phyloP scores from a whole-genome alignment of 2,888 invertebrate species.

The Ormyrus labotus region DNA sequence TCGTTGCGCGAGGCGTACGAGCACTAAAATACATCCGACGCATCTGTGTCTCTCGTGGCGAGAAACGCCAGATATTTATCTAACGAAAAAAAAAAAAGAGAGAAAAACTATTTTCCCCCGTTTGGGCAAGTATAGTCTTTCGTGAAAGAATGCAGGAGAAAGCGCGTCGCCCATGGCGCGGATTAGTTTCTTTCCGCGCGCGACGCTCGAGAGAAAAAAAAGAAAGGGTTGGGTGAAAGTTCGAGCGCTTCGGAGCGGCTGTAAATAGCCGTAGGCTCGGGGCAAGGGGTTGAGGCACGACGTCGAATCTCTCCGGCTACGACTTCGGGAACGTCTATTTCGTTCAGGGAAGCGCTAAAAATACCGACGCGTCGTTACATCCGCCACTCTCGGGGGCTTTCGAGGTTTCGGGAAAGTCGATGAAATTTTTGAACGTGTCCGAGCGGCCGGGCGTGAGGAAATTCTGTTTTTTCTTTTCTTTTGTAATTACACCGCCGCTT shows the following conservation, averaged over 20 bases:
- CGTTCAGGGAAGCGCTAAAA: slow-evolving; percentile 53
- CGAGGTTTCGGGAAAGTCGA: slow-evolving; percentile 38
- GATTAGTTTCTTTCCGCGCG: slow-evolving; percentile 39
- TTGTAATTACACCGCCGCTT: too few relatives aligned
- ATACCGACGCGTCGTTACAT: slow-evolving; percentile 45
- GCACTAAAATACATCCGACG: slow-evolving; percentile 28
- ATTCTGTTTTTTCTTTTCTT: background rate
- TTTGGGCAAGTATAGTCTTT: background rate
- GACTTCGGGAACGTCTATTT: slow-evolving; percentile 45
- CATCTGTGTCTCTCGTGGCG: slow-evolving; percentile 17
- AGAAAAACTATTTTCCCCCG: slow-evolving; percentile 19
- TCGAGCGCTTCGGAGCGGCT: slow-evolving; percentile 68
- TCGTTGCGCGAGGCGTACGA: background rate
- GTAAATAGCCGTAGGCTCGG: slow-evolving; percentile 67
- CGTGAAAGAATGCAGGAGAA: slow-evolving; percentile 52
- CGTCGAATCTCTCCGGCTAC: slow-evolving; percentile 34
- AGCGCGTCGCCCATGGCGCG: slow-evolving; percentile 29
- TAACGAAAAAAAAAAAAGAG: background rate
- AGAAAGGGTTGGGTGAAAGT: slow-evolving; percentile 74
- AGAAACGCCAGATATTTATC: slow-evolving; percentile 31
- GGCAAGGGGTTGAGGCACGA: slow-evolving; percentile 62
- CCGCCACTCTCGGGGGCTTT: background rate
- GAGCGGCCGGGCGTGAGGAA: background rate
- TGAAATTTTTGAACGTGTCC: slow-evolving; percentile 16
- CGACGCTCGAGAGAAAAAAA: slow-evolving; percentile 12